phyloP scores from a whole-genome alignment of 2,113 vertebrate species.

The Megaceryle maxima region DNA sequence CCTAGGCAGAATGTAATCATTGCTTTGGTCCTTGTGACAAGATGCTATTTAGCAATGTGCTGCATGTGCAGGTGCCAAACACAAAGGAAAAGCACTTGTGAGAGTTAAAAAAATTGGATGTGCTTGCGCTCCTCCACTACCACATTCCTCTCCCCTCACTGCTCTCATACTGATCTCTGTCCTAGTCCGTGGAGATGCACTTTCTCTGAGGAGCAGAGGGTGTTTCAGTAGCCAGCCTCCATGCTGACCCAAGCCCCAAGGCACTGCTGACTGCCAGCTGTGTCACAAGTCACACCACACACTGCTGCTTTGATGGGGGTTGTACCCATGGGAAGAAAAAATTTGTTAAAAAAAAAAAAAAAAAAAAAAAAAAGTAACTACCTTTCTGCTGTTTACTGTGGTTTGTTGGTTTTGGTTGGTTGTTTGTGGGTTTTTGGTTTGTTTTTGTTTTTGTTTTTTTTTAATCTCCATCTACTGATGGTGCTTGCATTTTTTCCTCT shows the following conservation, averaged over 20 bases:
- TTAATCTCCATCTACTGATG: neutral
- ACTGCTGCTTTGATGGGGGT: neutral
- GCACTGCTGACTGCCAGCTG: neutral
- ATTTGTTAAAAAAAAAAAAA: neutral
- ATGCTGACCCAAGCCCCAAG: accelerated
- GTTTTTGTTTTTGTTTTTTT: neutral
- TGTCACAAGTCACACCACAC: neutral
- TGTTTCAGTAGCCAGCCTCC: neutral
- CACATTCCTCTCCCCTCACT: neutral
- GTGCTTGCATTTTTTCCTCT: neutral
- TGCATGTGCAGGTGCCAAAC: neutral
- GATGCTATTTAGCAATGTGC: neutral
- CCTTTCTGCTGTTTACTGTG: neutral
- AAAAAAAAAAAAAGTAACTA: neutral
- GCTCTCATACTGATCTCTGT: neutral
- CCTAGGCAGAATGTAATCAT: neutral
- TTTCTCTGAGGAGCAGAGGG: neutral
- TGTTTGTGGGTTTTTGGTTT: neutral
- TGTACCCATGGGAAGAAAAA: accelerated
- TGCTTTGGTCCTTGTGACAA: neutral
- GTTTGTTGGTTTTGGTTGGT: neutral
- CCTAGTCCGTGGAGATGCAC: accelerated
- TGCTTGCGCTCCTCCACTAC: neutral
- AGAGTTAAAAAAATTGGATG: neutral
- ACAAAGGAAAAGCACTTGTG: neutral